Conservation (phyloP, 2,888 invertebrate genomes). For the Glyphotaelius pellucidus region DNA sequence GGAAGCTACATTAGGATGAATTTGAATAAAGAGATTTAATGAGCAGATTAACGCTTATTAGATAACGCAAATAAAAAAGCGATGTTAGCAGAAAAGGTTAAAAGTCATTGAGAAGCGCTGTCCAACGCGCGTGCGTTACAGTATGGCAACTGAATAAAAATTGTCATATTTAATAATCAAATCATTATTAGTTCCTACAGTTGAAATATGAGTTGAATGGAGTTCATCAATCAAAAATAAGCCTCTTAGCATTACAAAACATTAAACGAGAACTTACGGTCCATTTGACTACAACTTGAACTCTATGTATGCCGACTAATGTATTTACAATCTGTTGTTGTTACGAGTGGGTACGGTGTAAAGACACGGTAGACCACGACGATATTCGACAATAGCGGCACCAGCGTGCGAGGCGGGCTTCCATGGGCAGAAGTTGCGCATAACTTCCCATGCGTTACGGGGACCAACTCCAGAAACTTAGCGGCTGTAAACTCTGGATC, state of each 20-base stretch:
- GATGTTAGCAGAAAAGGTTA: no score
- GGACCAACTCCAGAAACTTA: slow-evolving; percentile 10
- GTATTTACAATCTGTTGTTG: not conserved
- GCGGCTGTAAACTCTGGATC: slow-evolving; percentile 20
- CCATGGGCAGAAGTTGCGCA: slow-evolving; percentile 9
- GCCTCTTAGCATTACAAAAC: not conserved
- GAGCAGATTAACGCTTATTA: no score
- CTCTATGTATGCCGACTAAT: not conserved
- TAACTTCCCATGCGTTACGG: slow-evolving; percentile 34
- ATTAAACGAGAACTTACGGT: not conserved
- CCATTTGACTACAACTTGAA: not conserved
- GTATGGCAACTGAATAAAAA: no score
- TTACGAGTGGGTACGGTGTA: not conserved
- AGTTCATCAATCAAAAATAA: not conserved
- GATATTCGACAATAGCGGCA: not conserved
- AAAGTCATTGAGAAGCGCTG: no score
- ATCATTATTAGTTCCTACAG: not conserved
- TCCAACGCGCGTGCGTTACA: no score
- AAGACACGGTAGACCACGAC: not conserved
- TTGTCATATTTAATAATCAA: not conserved
- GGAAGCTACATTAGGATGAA: no score
- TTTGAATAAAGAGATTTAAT: no score
- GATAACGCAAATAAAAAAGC: no score
- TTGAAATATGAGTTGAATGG: not conserved
- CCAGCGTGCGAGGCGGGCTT: not conserved